Base-by-base conservation (phyloP, 2,888 invertebrate species). In the Catocala fraxini region DNA sequence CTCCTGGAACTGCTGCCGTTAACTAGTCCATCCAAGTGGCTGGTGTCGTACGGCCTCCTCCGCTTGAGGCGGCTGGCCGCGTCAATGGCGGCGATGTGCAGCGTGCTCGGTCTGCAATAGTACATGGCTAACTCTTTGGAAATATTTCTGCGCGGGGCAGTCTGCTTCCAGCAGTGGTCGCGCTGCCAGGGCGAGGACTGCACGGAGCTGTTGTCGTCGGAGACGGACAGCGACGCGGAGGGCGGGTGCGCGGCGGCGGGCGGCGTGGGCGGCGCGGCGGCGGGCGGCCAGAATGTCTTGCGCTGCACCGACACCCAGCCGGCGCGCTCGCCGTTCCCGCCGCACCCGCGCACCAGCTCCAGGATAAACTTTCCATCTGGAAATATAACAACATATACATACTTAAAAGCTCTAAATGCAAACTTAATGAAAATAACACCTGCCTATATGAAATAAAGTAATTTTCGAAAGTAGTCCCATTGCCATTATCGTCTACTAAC, bases 151-250 rank as follows among this genome's bases (percentile, higher is more conserved):
- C 96, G 96, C 63, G 98, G 98, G 74, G 96, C 95, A 71, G 96
- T 94, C 90, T 98, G 98, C 90, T 98, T 98, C 97, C 98, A 98
- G 87, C 97, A 97, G 92, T 97, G 97, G 91, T 98, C 98, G 79
- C 98, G 96, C 92, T 97, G 97, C 97, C 98, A 98, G 68, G 98
- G 98, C 83, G 98, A 98, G 76, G 98, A 98, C 89, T 98, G 97
- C 86, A 98, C 96, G 73, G 98, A 98, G 85, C 97, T 97, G 93
- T 97, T 98, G 92, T 98, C 98, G 95, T 98, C 98, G 83, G 98
- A 97, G 92, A 97, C 97, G 93, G 97, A 97, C 88, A 98, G 96
- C 77, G 97, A 97, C 83, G 97, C 96, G 81, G 96, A 96, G 88
- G 97, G 96, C 71, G 83, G 79, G 66, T 95, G 96, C 71, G 97